Evolutionary conservation across 1,140 invertebrate genomes (phyloP).

Genomic region (Drosophila cardini): DNA sequence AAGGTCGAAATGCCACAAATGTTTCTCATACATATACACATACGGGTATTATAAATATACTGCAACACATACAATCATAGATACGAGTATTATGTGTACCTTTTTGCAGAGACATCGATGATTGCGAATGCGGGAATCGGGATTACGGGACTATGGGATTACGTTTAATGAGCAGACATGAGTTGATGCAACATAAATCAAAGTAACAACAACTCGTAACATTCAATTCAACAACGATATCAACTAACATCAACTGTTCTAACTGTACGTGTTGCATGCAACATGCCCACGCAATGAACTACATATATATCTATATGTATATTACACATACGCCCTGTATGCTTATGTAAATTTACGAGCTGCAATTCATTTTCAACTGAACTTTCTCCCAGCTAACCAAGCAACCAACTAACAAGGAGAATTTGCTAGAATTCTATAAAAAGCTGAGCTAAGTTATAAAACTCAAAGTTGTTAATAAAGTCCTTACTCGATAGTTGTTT

Average conservation of each 20-base stretch:
- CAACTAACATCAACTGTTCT: constrained; percentile 5
- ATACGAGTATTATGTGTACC: neutral
- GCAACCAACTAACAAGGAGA: too few relatives aligned
- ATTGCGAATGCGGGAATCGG: constrained; percentile 45
- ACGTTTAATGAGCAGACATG: constrained; percentile 48
- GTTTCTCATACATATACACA: constrained; percentile 2
- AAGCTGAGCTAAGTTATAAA: too few relatives aligned
- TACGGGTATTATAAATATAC: constrained; percentile 8
- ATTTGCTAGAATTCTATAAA: too few relatives aligned
- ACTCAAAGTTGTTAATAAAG: too few relatives aligned
- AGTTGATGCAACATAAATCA: constrained; percentile 19
- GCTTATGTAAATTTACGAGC: neutral
- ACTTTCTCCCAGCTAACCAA: constrained; percentile 39
- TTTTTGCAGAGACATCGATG: constrained; percentile 13
- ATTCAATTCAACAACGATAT: neutral
- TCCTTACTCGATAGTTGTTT: too few relatives aligned
- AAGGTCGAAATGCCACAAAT: constrained; percentile 50
- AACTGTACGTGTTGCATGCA: constrained; percentile 51
- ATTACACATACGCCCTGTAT: constrained; percentile 23
- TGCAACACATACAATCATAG: neutral
- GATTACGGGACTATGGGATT: constrained; percentile 54
- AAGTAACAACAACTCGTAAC: constrained; percentile 6
- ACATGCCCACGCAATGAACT: neutral
- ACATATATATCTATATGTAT: constrained; percentile 1
- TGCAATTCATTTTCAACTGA: constrained; percentile 23